phyloP scores from a whole-genome alignment of 2,113 vertebrate species.

The Dromaius novaehollandiae region DNA sequence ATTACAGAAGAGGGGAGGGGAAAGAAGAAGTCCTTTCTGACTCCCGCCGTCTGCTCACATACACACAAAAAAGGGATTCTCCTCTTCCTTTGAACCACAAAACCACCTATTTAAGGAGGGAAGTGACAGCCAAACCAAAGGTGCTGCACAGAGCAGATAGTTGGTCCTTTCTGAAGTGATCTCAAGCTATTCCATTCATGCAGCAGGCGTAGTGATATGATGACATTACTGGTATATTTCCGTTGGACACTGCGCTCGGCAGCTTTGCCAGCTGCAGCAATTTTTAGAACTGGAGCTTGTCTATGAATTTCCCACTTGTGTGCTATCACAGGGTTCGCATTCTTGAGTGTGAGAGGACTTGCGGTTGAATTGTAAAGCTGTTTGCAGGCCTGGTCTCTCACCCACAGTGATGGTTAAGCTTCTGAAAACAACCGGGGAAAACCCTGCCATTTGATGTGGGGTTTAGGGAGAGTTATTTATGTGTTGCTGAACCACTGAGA shows the following conservation, averaged over 20 bases:
- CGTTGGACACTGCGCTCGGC: background rate
- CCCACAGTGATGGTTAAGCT: background rate
- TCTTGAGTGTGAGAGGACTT: slow-evolving; percentile 33
- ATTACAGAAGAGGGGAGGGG: too few relatives aligned
- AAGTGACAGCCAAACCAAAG: background rate
- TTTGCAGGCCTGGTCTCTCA: slow-evolving; percentile 22
- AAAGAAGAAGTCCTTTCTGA: background rate
- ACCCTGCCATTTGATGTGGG: slow-evolving; percentile 47
- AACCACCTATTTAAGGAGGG: background rate
- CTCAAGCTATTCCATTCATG: background rate
- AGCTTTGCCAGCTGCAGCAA: slow-evolving; percentile 18
- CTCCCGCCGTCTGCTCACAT: background rate
- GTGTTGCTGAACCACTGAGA: background rate
- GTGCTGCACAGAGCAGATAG: background rate
- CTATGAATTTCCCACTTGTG: slow-evolving; percentile 60
- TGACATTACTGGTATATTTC: slow-evolving; percentile 33
- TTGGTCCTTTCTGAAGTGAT: background rate
- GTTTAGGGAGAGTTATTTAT: slow-evolving; percentile 27
- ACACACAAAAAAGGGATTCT: background rate
- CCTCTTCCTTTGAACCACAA: background rate
- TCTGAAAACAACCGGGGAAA: slow-evolving; percentile 31
- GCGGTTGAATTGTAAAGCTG: slow-evolving; percentile 19
- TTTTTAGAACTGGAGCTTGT: slow-evolving; percentile 59
- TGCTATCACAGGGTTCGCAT: slow-evolving; percentile 25
- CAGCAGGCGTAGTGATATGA: background rate